Percentiles rank a stretch among this genome's conserved stretches.
phyloP scores from a whole-genome alignment of 2,888 invertebrate genomes.

The Lacanobia wlatinum region DNA sequence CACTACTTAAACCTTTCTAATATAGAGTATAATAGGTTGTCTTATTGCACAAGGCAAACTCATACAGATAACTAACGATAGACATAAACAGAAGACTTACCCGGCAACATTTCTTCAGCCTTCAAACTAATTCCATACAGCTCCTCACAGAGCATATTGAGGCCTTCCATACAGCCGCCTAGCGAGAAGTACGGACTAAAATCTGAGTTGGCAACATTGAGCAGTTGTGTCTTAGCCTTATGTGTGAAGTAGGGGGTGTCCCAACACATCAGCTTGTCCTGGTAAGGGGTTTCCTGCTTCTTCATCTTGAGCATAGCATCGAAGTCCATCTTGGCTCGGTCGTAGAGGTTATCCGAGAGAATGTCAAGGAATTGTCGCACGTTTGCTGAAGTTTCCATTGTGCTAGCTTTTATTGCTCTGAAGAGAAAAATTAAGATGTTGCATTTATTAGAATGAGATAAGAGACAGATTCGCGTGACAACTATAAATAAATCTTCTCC shows the following conservation, averaged over 20 bases:
- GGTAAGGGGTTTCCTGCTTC: slow-evolving; percentile 79
- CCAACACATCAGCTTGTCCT: slow-evolving; percentile 92
- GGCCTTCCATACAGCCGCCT: slow-evolving; percentile 98
- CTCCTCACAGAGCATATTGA: slow-evolving; percentile 96
- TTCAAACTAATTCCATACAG: slow-evolving; percentile 96
- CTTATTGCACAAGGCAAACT: no score
- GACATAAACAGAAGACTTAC: slow-evolving; percentile 71
- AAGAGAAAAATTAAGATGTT: slow-evolving; percentile 50
- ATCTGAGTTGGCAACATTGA: slow-evolving; percentile 93
- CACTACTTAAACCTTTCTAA: no score
- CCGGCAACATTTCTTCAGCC: slow-evolving; percentile 93
- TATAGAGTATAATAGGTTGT: no score
- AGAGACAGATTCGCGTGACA: no score
- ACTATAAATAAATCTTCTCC: no score
- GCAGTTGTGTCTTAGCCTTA: slow-evolving; percentile 93
- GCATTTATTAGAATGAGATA: background rate
- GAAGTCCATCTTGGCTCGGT: slow-evolving; percentile 94
- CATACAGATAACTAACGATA: no score
- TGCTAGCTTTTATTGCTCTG: slow-evolving; percentile 96
- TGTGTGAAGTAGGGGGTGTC: slow-evolving; percentile 96
- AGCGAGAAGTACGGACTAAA: slow-evolving; percentile 97
- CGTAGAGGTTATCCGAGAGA: slow-evolving; percentile 93
- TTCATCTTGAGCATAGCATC: slow-evolving; percentile 94
- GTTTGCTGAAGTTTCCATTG: slow-evolving; percentile 95
- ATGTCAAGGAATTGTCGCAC: slow-evolving; percentile 95